These are phyloP conservation scores for Sitodiplosis mosellana DNA, from an alignment of 1,140 invertebrate genomes.

Conservation along the genomic window DNA sequence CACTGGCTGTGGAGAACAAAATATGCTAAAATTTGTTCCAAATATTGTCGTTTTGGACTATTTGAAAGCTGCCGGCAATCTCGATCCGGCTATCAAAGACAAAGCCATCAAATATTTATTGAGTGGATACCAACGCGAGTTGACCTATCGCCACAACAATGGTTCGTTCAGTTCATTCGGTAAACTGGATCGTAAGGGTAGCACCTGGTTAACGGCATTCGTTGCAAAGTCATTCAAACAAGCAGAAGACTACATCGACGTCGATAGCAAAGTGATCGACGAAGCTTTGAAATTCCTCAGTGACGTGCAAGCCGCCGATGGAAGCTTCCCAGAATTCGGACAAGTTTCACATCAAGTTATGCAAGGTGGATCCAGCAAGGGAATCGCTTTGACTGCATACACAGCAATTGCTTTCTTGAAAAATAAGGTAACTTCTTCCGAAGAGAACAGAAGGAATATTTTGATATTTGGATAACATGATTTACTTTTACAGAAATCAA, in stretches of 20 bases:
- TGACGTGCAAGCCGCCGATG: slow-evolving; percentile 35
- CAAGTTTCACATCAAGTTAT: slow-evolving; percentile 57
- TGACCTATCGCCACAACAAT: slow-evolving; percentile 75
- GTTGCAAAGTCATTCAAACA: slow-evolving; percentile 74
- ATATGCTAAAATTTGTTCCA: slow-evolving; percentile 83
- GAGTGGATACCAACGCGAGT: slow-evolving; percentile 76
- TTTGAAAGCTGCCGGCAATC: slow-evolving; percentile 18
- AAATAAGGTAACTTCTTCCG: slow-evolving; percentile 7
- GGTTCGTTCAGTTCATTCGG: slow-evolving; percentile 94
- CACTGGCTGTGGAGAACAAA: slow-evolving; percentile 86
- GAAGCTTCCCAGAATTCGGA: slow-evolving; percentile 66
- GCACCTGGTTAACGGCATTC: slow-evolving; percentile 92
- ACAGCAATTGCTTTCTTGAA: slow-evolving; percentile 51
- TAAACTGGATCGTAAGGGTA: slow-evolving; percentile 47
- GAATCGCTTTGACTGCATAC: slow-evolving; percentile 19
- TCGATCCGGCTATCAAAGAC: slow-evolving; percentile 29
- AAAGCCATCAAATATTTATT: slow-evolving; percentile 62
- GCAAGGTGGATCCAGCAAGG: slow-evolving; percentile 38
- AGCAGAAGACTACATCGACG: slow-evolving; percentile 57
- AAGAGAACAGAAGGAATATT: too few species aligned
- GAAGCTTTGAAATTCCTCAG: slow-evolving; percentile 65
- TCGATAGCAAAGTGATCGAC: slow-evolving; percentile 55
- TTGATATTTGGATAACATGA: too few species aligned
- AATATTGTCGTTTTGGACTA: slow-evolving; percentile 77
- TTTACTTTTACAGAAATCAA: slow-evolving; percentile 2